Percentiles rank a stretch among this genome's conserved stretches.
These are phyloP conservation scores for Spea hammondii DNA, from an alignment of 2,797 vertebrate species.

Conservation along the genomic window DNA sequence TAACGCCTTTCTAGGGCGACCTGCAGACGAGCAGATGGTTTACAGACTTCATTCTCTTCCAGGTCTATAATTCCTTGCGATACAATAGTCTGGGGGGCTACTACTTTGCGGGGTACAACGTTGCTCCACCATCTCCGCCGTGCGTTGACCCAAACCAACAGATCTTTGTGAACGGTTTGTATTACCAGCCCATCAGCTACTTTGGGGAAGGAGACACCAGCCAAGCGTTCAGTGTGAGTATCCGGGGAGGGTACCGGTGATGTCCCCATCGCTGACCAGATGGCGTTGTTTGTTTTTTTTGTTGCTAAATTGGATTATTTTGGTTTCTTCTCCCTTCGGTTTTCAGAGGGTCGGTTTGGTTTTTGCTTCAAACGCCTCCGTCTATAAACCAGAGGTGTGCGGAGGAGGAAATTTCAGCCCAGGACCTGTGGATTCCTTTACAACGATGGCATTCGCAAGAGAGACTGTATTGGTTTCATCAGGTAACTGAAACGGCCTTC, in stretches of 20 bases:
- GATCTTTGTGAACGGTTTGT: conserved; percentile 5
- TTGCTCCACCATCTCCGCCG: not conserved
- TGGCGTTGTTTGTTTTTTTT: too few relatives aligned
- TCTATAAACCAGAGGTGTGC: conserved; percentile 2
- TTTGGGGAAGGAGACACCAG: conserved; percentile 14
- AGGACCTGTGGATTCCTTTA: too few relatives aligned
- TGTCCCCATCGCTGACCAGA: too few relatives aligned
- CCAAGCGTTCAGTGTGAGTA: conserved; percentile 13
- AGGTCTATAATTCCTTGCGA: conserved; percentile 6
- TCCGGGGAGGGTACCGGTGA: too few relatives aligned
- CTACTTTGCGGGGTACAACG: conserved; percentile 2
- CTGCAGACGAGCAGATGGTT: too few relatives aligned
- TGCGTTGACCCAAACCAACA: conserved; percentile 22
- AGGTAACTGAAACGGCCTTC: not conserved
- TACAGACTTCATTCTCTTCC: not conserved
- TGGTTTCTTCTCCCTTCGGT: not conserved
- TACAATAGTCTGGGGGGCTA: conserved; percentile 5
- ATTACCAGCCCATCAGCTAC: conserved; percentile 5
- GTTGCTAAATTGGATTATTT: too few relatives aligned
- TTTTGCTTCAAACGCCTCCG: not conserved
- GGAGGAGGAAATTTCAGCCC: not conserved
- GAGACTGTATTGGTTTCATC: not conserved
- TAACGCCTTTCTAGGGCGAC: too few relatives aligned
- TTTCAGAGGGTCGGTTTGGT: not conserved
- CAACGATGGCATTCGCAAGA: not conserved